Evolutionary conservation across 2,113 vertebrate species (phyloP), one percentile per base, ranked within the genome.

Genomic region (Panurus biarmicus): DNA sequence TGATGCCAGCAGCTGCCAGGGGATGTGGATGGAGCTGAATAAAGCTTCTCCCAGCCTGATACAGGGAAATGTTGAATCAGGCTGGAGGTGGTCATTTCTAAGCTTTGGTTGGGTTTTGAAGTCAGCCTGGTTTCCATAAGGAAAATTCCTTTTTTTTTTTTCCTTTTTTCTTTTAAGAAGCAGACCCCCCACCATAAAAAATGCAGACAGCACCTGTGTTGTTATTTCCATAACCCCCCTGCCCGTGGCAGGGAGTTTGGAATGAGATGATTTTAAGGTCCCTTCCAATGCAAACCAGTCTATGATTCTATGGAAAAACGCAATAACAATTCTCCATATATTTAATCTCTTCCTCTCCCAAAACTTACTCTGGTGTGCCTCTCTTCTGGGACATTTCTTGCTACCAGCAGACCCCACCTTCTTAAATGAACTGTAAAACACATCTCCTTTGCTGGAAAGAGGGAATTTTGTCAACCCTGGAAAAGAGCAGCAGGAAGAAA

Each of bases 1-100:
- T 21, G 86, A 96, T 96, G 95, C 97, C 97, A 97, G 94, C 25
- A 42, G 66, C 66, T 56, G 95, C 97, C 95, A 90, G 96, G 87
- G 71, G 64, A 87, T 1, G 28, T 33, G 84, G 96, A 94, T 33
- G 36, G 71, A 6, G 45, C 51, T 85, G 76, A 79, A 66, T 82
- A 89, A 96, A 96, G 90, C 97, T 95, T 92, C 95, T 93, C 81
- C 90, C 26, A 60, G 56, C 51, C 38, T 86, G 83, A 89, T 54
- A 44, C 4, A 91, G 88, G 78, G 93, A 95, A 96, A 93, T 70
- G 71, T 10, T 62, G 88, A 85, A 94, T 61, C 71, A 36, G 82
- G 56, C 85, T 87, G 84, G 73, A 87, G 85, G 20, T 71, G 84
- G 29, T 66, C 5, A 22, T 80, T 95, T 74, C 57, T 78, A 90